Base-by-base conservation (phyloP, 2,888 invertebrate species). In the Phasia obesa region DNA sequence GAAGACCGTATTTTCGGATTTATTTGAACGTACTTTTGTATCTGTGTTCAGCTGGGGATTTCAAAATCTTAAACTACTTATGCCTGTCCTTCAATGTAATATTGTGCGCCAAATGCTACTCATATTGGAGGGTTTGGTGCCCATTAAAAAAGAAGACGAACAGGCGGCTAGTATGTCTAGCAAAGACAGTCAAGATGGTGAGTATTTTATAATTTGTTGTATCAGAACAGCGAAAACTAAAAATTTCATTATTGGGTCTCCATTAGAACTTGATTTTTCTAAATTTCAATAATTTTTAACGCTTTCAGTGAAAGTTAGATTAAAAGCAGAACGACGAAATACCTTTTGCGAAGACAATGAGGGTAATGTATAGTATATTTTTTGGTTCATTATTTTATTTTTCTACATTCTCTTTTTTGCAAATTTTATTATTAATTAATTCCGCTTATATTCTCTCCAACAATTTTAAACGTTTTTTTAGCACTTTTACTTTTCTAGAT, bases 81-180 rank as follows among this genome's bases (percentile, higher is more conserved):
- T 99, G 94, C 94, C 95, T 49, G 95, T 98, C 2, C 92, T 99
- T 15, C 97, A 98, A 89, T 97, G 97, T 87, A 98, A 98, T 88
- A 94, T 98, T 76, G 95, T 98, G 38, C 93, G 95, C 80, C 98
- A 97, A 92, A 95, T 97, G 93, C 90, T 96, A n/a, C 94, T 93
- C 70, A 92, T 98, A 38, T 90, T 98, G 70, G 97, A 98, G 92
- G 98, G 97, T 0, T 91, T 98, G 57, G 94, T 98, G 31, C 97
- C 97, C 0, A 93, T 93, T 2, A 95, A 95, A 88, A 92, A 94
- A 13, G 93, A 94, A 81, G 93, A 93, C 73, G 93, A 93, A 75
- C 94, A 94, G 85, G 93, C 90, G 35, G 89, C 89, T 23, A 90
- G 90, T 71, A 53, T 91, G 38, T 92, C 92, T 1, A 92, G 93